Conservation (phyloP, 2,888 invertebrate species). For the Drosophila antonietae region DNA sequence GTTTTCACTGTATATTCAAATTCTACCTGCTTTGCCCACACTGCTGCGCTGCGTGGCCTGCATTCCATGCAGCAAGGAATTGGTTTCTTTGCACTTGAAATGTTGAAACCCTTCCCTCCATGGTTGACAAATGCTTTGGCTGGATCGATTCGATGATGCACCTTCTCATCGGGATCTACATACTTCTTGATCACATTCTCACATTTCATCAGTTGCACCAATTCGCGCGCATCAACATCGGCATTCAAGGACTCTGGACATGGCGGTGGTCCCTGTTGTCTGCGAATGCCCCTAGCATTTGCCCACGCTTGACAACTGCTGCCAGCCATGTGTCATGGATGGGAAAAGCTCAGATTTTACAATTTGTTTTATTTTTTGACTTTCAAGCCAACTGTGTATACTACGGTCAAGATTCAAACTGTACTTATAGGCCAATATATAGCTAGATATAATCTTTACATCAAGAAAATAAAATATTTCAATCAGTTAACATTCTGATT, state of each 20-base stretch:
- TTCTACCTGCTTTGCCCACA: not conserved
- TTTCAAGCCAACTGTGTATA: conserved; percentile 6
- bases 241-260: not conserved
- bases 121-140: not conserved
- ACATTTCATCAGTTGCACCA: not conserved
- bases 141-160: not conserved
- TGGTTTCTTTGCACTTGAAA: not conserved
- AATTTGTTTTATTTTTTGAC: conserved; percentile 8
- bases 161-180: not conserved
- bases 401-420: not conserved
- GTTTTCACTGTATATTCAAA: not conserved
- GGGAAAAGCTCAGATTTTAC: not conserved
- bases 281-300: not conserved
- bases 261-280: not conserved
- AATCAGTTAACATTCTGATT: not conserved
- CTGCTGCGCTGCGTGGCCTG: not conserved
- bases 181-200: not conserved
- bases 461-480: too few relatives aligned
- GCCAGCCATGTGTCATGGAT: conserved; percentile 33
- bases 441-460: too few relatives aligned
- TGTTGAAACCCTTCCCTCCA: not conserved
- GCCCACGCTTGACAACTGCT: conserved; percentile 39
- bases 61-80: not conserved
- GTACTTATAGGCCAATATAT: not conserved
- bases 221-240: not conserved